Conservation (phyloP, 2,888 invertebrate species). For the Xestia ashworthii region DNA sequence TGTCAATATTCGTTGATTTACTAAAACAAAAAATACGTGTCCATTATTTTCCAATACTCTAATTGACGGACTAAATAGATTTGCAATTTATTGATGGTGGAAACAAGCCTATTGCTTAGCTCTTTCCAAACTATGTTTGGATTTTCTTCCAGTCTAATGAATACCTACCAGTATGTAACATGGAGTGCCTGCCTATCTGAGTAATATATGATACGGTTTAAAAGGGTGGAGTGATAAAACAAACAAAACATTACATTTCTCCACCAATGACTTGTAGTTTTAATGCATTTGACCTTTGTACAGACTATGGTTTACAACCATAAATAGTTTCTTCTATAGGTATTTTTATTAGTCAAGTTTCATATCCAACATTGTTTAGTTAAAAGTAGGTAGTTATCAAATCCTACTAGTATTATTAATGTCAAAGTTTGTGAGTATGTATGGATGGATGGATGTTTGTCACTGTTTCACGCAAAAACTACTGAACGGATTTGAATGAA, state of each 20-base stretch:
- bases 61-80: too few species aligned
- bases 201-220: background rate
- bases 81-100: too few species aligned
- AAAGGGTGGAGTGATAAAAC: background rate
- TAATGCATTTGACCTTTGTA: background rate
- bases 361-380: background rate
- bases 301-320: background rate
- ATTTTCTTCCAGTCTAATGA: background rate
- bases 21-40: too few species aligned
- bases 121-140: too few species aligned
- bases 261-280: background rate
- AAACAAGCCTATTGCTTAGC: too few species aligned
- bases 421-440: too few species aligned
- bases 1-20: too few species aligned
- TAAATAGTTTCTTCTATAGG: background rate
- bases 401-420: too few species aligned
- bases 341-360: background rate
- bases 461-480: too few species aligned
- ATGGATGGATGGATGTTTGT: too few species aligned
- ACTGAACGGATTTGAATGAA: too few species aligned
- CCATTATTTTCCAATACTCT: too few species aligned
- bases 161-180: background rate
- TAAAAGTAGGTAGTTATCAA: background rate
- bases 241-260: constrained; percentile 1
- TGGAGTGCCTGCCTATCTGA: background rate